Conservation (phyloP, 2,888 invertebrate species). For the Seira ritae region DNA sequence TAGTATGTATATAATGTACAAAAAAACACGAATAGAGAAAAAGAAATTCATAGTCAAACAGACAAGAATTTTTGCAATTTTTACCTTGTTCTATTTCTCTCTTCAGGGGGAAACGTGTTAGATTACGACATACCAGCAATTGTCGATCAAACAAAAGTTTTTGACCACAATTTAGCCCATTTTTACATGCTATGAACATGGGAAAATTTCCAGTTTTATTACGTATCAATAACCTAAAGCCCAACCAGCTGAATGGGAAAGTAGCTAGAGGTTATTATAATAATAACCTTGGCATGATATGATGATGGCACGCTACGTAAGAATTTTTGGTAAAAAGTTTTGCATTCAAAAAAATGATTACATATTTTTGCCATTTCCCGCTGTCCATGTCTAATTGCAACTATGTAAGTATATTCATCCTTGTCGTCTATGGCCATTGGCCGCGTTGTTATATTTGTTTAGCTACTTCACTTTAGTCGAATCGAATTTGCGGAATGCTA, state of each 20-base stretch:
- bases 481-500: too few species aligned
- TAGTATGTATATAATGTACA: background rate
- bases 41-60: background rate
- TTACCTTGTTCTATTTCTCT: background rate
- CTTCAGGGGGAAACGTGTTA: background rate
- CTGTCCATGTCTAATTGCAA: background rate
- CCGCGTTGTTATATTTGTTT: too few species aligned
- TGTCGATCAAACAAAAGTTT: conserved; percentile 33
- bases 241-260: too few species aligned
- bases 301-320: background rate
- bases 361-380: background rate
- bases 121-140: background rate
- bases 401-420: background rate
- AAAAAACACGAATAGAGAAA: background rate
- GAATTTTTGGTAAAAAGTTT: background rate
- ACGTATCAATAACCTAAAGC: too few species aligned
- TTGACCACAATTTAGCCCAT: background rate
- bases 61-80: background rate
- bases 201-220: too few species aligned
- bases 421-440: too few species aligned
- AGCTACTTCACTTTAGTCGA: too few species aligned
- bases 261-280: background rate
- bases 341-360: background rate
- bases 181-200: too few species aligned
- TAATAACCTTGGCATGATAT: conserved; percentile 47